A percentile compares a stretch with the other conserved stretches of the same genome.
Evolutionary conservation across 2,113 vertebrate genomes (phyloP).

Genomic region (Peucedramus taeniatus): DNA sequence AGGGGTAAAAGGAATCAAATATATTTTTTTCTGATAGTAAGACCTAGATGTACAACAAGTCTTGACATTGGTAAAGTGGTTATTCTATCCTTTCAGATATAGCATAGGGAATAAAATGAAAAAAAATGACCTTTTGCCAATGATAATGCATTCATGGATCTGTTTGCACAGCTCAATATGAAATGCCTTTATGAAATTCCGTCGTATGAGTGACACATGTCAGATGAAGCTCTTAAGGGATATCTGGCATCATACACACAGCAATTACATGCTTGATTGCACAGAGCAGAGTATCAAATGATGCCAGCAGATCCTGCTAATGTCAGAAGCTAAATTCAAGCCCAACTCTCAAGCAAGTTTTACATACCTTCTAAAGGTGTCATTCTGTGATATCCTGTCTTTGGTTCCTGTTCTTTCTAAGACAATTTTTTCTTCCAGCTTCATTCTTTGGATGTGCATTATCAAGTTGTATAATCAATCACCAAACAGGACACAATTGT

Average conservation of each 20-base stretch:
- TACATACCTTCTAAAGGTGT: background rate
- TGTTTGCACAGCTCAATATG: background rate
- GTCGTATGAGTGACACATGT: background rate
- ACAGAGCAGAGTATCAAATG: background rate
- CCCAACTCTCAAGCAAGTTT: background rate
- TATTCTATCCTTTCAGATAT: background rate
- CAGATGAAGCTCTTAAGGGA: background rate
- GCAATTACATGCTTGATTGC: conserved; percentile 30
- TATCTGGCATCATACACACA: background rate
- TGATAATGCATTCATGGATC: conserved; percentile 1
- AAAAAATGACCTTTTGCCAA: background rate
- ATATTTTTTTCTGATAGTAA: background rate
- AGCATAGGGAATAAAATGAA: background rate
- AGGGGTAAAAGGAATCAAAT: background rate
- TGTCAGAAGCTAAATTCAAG: background rate
- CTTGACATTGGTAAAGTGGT: background rate
- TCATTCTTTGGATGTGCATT: background rate
- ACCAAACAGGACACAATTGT: too few species aligned
- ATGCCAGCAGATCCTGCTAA: background rate
- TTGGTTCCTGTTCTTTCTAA: background rate
- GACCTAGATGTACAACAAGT: background rate
- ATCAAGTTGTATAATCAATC: background rate
- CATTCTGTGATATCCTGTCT: background rate
- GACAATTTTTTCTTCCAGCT: background rate
- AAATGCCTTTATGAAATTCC: background rate